These are phyloP conservation scores for Cherax quadricarinatus DNA, from an alignment of 1,140 invertebrate genomes.

Conservation along the genomic window DNA sequence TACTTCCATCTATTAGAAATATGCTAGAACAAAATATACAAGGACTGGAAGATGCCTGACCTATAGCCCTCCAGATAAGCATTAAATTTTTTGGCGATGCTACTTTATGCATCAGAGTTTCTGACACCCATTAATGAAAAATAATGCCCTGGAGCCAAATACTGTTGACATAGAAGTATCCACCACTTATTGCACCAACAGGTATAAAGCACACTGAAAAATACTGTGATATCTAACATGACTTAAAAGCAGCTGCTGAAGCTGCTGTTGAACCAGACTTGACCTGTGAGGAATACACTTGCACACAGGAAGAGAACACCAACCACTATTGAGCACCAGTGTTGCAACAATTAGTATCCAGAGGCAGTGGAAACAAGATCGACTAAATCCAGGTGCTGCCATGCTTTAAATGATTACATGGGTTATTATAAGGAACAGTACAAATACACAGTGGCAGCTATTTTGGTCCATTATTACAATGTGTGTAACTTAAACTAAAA, in stretches of 20 bases:
- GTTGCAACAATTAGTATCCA: constrained; percentile 52
- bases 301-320: constrained; percentile 55
- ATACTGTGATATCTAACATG: constrained; percentile 59
- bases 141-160: constrained; percentile 68
- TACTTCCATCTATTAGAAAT: background rate
- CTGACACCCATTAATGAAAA: constrained; percentile 12
- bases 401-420: constrained; percentile 45
- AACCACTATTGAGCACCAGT: constrained; percentile 67
- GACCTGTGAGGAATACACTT: constrained; percentile 34
- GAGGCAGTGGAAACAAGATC: constrained; percentile 49
- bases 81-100: background rate
- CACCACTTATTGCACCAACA: constrained; percentile 68
- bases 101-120: background rate
- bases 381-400: constrained; percentile 54
- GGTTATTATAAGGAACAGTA: constrained; percentile 38
- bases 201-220: constrained; percentile 64
- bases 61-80: background rate
- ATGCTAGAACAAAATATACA: background rate
- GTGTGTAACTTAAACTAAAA: constrained; percentile 60
- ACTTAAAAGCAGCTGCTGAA: constrained; percentile 22
- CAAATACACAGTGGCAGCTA: constrained; percentile 62
- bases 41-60: background rate
- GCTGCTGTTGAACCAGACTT: constrained; percentile 39
- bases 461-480: constrained; percentile 61
- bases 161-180: constrained; percentile 66